Conservation (phyloP, 2,797 vertebrate genomes). For the Sciaenops ocellatus region DNA sequence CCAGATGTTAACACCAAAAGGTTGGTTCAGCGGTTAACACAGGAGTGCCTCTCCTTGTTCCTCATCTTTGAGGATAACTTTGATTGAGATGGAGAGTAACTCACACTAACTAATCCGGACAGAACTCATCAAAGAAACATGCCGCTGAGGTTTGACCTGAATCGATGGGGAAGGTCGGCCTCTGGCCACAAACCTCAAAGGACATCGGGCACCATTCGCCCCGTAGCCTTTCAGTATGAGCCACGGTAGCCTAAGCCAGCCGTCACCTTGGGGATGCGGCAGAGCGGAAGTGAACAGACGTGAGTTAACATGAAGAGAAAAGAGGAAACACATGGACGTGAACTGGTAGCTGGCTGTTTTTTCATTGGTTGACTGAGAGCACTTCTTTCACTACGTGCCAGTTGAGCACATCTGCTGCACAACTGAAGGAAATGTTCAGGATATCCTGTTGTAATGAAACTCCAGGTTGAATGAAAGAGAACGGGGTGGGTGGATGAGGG, state of each 20-base stretch:
- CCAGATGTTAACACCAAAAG: conserved; percentile 32
- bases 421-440: conserved; percentile 83
- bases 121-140: conserved; percentile 85
- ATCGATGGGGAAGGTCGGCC: conserved; percentile 72
- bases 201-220: conserved; percentile 55
- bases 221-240: conserved; percentile 66
- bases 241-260: conserved; percentile 57
- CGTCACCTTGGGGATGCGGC: conserved; percentile 70
- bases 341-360: conserved; percentile 52
- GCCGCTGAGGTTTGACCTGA: conserved; percentile 68
- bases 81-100: conserved; percentile 65
- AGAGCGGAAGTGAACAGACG: conserved; percentile 72
- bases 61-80: conserved; percentile 58
- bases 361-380: conserved; percentile 54
- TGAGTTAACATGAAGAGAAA: conserved; percentile 75
- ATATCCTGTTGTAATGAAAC: conserved; percentile 84
- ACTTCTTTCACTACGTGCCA: conserved; percentile 61
- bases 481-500: conserved; percentile 56
- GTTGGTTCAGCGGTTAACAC: conserved; percentile 16
- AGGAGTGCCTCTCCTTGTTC: conserved; percentile 27
- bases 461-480: conserved; percentile 75
- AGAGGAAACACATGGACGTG: conserved; percentile 67
- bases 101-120: conserved; percentile 76
- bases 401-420: conserved; percentile 80
- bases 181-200: conserved; percentile 72